Percentiles rank a stretch among this genome's conserved stretches.
Conservation (phyloP, 2,797 vertebrate species). For the Enteromius treurensis region DNA sequence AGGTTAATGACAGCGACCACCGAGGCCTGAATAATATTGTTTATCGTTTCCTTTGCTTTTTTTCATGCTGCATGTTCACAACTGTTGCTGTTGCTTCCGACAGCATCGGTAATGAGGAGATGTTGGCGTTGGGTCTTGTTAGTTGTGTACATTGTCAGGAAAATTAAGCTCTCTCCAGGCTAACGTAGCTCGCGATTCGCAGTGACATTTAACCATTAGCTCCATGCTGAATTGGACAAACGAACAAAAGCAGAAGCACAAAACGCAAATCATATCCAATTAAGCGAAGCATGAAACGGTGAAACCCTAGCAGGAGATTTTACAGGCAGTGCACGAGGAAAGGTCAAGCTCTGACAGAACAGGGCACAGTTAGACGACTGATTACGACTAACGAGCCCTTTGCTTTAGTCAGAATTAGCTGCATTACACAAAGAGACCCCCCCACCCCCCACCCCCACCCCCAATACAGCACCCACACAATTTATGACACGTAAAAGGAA, state of each 20-base stretch:
- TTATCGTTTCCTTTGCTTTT: conserved; percentile 58
- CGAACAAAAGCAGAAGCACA: conserved; percentile 65
- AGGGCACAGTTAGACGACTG: conserved; percentile 70
- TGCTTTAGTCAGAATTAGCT: conserved; percentile 74
- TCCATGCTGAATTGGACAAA: conserved; percentile 77
- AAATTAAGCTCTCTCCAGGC: conserved; percentile 76
- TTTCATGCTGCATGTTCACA: conserved; percentile 65
- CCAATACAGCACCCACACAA: conserved; percentile 54
- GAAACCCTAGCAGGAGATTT: conserved; percentile 78
- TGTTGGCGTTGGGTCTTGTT: conserved; percentile 66
- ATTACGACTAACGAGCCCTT: conserved; percentile 88
- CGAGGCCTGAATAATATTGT: conserved; percentile 68
- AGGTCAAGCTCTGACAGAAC: conserved; percentile 88
- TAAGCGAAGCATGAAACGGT: conserved; percentile 89
- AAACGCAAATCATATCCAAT: conserved; percentile 87
- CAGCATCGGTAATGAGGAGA: conserved; percentile 78
- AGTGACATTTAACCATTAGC: conserved; percentile 90
- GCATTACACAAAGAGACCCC: conserved; percentile 57
- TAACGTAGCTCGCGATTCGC: conserved; percentile 81
- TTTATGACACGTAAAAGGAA: conserved; percentile 23
- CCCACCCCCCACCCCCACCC: background rate
- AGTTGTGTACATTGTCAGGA: conserved; percentile 65
- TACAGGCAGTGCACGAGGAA: conserved; percentile 80
- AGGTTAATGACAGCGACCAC: conserved; percentile 71
- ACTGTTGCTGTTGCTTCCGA: conserved; percentile 68